Base-by-base conservation (phyloP, 2,113 vertebrate genomes). In the Tautogolabrus adspersus region DNA sequence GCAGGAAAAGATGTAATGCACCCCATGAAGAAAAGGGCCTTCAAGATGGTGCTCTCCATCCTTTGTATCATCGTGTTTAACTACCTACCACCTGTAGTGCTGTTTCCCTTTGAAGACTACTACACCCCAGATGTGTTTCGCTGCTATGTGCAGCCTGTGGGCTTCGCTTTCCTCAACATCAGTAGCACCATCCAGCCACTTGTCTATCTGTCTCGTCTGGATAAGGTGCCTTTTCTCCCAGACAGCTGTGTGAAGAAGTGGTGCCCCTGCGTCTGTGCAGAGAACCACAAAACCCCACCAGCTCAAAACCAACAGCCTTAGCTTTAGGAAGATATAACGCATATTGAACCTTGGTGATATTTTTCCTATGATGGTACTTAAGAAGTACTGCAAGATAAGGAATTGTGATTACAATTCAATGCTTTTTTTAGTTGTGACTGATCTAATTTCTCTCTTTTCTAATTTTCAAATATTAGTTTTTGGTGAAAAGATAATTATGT, bases 11-110 rank as follows among this genome's bases (percentile, higher is more conserved):
- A 95, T 6, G 88, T 93, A 57, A 95, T 95, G 93, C 93, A 95
- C 58, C 94, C 94, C 26, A 93, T 94, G 93, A 95, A 94, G 87
- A 94, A 90, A 83, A 94, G 88, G 23, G 94, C 94, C 23, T 95
- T 95, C 66, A 95, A 93, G 75, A 89, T 81, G 60, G 94, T 95
- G 61, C 91, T 93, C 8, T 94, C 91, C 6, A 91, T 95, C 79
- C 87, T 94, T 15, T 84, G 86, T 51, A 92, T 95, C 44, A 91
- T 94, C 15, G 40, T 95, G n/a, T 89, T 74, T 58, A 94, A 93
- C 93, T 95, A 95, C 84, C 87, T 95, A 60, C 94, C 94, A 5
- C 91, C 77, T 6, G 94, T 95, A 3, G 94, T 72, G 0, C 40
- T 94, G 1, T 95, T 95, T 70, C 94, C 94, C 2, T 95, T 95